phyloP scores from a whole-genome alignment of 2,113 vertebrate genomes.

The Pithys albifrons region DNA sequence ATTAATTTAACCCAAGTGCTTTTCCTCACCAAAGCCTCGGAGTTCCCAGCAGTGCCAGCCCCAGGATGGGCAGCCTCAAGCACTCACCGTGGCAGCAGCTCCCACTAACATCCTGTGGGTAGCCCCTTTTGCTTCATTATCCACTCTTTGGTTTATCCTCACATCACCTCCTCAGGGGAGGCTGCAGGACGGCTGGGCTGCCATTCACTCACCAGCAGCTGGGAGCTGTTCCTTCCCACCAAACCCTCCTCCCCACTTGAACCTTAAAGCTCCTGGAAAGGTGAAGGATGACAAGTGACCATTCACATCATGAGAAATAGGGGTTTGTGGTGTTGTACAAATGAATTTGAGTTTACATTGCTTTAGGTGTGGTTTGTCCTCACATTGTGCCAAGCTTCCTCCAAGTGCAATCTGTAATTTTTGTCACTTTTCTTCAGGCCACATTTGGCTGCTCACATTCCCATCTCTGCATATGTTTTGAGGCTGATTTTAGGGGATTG shows the following conservation, averaged over 20 bases:
- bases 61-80: not conserved
- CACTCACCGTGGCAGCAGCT: not conserved
- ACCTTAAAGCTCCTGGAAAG: not conserved
- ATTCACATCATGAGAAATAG: rapidly evolving
- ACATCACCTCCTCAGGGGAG: not conserved
- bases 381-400: not conserved
- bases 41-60: not conserved
- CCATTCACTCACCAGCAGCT: not conserved
- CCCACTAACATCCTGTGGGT: not conserved
- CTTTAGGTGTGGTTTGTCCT: not conserved
- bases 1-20: not conserved
- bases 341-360: not conserved
- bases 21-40: not conserved
- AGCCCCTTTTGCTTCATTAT: not conserved
- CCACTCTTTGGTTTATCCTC: not conserved
- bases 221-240: not conserved
- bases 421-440: not conserved
- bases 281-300: not conserved
- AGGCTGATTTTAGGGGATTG: not conserved
- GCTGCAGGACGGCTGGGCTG: not conserved
- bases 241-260: not conserved
- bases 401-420: not conserved
- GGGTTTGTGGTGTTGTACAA: not conserved
- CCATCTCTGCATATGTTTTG: not conserved
- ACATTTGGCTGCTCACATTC: not conserved